Evolutionary conservation across 2,888 invertebrate species (phyloP).

Genomic region (Cyclophora albipunctata): DNA sequence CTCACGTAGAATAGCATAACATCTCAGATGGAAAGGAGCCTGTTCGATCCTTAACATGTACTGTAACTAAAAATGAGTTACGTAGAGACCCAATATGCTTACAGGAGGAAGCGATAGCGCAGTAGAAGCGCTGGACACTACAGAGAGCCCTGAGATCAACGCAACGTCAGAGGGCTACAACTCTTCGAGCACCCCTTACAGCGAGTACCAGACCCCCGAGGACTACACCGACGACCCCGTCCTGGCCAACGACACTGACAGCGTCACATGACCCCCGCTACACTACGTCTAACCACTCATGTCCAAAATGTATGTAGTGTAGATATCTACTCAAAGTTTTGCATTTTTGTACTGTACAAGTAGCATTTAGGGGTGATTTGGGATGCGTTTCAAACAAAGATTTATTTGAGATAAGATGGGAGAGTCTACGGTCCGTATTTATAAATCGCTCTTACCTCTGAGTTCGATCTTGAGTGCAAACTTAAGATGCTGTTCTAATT

Average conservation of each 20-base stretch:
- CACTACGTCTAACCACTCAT: background rate
- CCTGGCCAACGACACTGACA: conserved; percentile 21
- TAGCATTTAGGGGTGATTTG: background rate
- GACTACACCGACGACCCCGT: conserved; percentile 4
- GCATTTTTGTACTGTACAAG: conserved; percentile 16
- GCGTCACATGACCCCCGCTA: conserved; percentile 35
- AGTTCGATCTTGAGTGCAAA: too few relatives aligned
- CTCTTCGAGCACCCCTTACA: conserved; percentile 10
- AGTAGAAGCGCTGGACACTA: conserved; percentile 30
- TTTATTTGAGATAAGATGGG: too few relatives aligned
- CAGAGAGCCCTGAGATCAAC: conserved; percentile 23
- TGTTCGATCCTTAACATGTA: too few relatives aligned
- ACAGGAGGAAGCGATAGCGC: conserved; percentile 68
- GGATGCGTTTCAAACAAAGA: too few relatives aligned
- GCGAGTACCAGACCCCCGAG: conserved; percentile 13
- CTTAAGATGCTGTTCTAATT: too few relatives aligned
- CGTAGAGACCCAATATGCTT: conserved; percentile 14
- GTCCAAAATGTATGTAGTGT: too few relatives aligned
- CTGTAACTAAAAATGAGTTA: too few relatives aligned
- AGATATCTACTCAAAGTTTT: conserved; percentile 7
- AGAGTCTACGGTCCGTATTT: too few relatives aligned
- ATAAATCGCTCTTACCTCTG: too few relatives aligned
- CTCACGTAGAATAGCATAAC: too few relatives aligned
- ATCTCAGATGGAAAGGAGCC: too few relatives aligned
- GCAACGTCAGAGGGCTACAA: conserved; percentile 17